These are phyloP conservation scores for Stenotaenia linearis DNA, from an alignment of 2,888 invertebrate species.

Conservation along the genomic window DNA sequence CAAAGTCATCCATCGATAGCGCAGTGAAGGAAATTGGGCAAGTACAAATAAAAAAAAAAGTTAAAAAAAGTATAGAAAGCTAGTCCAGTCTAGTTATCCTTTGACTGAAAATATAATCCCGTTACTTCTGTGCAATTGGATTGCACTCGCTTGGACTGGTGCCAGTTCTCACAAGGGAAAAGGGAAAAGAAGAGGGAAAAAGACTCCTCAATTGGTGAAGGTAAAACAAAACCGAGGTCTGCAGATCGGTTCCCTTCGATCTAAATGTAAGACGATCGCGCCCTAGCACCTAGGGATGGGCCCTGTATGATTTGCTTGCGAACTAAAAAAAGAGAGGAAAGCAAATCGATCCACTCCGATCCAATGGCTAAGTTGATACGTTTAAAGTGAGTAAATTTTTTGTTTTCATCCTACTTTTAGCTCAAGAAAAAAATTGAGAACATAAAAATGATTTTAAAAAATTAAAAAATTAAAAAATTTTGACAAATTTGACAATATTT, in stretches of 20 bases:
- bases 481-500: no score
- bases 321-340: neutral
- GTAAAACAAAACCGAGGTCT: conserved; percentile 17
- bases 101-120: conserved; percentile 28
- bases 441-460: no score
- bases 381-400: no score
- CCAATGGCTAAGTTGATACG: no score
- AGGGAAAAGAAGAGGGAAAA: neutral
- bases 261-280: conserved; percentile 4
- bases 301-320: neutral
- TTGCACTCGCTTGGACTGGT: conserved; percentile 13
- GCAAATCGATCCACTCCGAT: conserved; percentile 19
- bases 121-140: conserved; percentile 30
- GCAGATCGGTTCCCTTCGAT: conserved; percentile 21
- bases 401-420: neutral
- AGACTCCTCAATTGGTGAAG: conserved; percentile 1
- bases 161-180: conserved; percentile 26
- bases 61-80: neutral
- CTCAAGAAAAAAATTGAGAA: no score
- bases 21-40: conserved; percentile 17
- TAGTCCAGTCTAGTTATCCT: conserved; percentile 11
- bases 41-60: neutral
- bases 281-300: neutral
- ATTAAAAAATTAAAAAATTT: no score
- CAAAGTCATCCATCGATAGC: conserved; percentile 19